A percentile compares a stretch with the other conserved stretches of the same genome.
These are phyloP conservation scores for Laticauda laticaudata DNA, from an alignment of 2,113 vertebrate genomes.

Conservation along the genomic window DNA sequence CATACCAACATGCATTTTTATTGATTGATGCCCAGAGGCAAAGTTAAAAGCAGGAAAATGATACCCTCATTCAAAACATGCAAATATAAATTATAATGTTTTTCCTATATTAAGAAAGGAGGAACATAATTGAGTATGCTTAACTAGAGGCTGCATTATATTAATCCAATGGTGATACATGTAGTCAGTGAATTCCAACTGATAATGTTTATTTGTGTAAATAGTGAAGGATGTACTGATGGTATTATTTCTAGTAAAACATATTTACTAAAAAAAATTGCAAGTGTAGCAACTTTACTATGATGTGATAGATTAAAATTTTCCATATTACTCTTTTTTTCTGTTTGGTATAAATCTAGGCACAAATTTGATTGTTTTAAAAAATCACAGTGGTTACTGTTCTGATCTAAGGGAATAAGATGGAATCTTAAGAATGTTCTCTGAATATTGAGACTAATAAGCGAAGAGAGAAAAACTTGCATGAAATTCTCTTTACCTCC, in stretches of 20 bases:
- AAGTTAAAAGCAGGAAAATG: neutral
- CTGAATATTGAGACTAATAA: neutral
- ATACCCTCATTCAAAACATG: neutral
- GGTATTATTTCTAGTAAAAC: conserved; percentile 17
- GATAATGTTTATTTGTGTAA: neutral
- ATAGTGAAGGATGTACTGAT: neutral
- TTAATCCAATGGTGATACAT: conserved; percentile 1
- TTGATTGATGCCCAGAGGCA: neutral
- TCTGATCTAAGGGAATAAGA: conserved; percentile 22
- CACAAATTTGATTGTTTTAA: conserved; percentile 19
- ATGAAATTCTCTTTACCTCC: neutral
- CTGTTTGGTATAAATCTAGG: conserved; percentile 32
- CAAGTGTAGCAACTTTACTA: conserved; percentile 33
- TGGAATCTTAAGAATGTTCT: conserved; percentile 37
- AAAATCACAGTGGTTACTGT: conserved; percentile 28
- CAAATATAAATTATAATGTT: neutral
- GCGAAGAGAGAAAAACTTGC: conserved; percentile 16
- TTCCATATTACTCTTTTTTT: conserved; percentile 40
- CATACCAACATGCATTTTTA: neutral
- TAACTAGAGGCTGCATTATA: neutral
- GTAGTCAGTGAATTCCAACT: neutral
- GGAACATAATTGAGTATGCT: conserved; percentile 5
- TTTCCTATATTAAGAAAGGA: neutral
- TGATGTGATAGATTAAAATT: conserved; percentile 22
- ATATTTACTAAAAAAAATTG: neutral